Evolutionary conservation across 2,888 invertebrate genomes (phyloP), one percentile per base, ranked within the genome.

Genomic region (Maniola hyperantus): DNA sequence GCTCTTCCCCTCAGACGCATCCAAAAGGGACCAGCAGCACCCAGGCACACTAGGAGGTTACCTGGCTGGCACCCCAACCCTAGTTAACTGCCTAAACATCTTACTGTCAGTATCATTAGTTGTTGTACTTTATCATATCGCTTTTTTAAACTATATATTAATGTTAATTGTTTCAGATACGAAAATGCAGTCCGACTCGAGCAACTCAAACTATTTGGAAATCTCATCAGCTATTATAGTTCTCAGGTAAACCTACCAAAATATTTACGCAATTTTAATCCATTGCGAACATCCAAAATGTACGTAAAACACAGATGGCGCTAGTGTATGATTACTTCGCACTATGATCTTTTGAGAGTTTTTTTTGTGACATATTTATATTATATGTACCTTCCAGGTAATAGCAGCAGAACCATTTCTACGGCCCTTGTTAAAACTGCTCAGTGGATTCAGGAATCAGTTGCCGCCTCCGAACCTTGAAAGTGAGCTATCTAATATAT

Each of bases 341-440:
- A n/a, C n/a, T n/a, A n/a, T n/a, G n/a, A n/a, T n/a, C n/a, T n/a
- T n/a, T n/a, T n/a, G n/a, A n/a, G n/a, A n/a, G n/a, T n/a, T n/a
- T n/a, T n/a, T n/a, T n/a, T n/a, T n/a, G n/a, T n/a, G 6, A 46
- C 8, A 50, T 50, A 15, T 10, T 10, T 7, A 42, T n/a, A 8
- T n/a, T 6, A 48, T 50, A 20, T 26, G 5, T 5, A 1, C 5
- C 5, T 95, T 95, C 75, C 94, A 97, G 84, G 93, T 98, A 51
- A 93, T 99, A 72, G 97, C 97, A 44, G 98, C 99, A 71, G 97
- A 98, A 84, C 96, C 98, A 2, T 96, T 98, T 79, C 91, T 98
- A 64, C 94, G 97, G 71, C 99, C 99, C 1, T 88, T 99, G 66
- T 87, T 99, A 64, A 96, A 96, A 82, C 93, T 99, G 62, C 93